Base-by-base conservation (phyloP, 2,797 vertebrate genomes). In the Halcyon leucocephala region DNA sequence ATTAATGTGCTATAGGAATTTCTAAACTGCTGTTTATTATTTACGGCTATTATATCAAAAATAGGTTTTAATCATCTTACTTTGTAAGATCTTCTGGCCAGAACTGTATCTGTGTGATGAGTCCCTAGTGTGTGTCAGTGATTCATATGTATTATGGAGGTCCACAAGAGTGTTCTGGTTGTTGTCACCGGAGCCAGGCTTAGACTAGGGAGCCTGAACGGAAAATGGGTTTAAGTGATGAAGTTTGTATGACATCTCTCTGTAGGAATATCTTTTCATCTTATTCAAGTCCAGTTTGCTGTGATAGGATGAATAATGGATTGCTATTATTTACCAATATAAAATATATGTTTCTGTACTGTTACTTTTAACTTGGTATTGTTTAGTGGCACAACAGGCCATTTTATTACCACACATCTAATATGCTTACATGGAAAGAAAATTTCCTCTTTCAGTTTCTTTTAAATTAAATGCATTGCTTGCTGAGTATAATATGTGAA, bases 41-140 rank as follows among this genome's bases (percentile, higher is more conserved):
- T 79, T 81, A 31, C 22, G 69, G 7, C 14, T 71, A 31, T 44
- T 48, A 19, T 17, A 46, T 35, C 42, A 46, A 78, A 86, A 91
- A 67, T 19, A 46, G 14, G 39, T 89, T 74, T 67, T 35, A 52
- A 42, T 46, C 4, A 9, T 41, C 7, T 64, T 28, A 37, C 14
- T 62, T 81, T 54, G 10, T 54, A 55, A 69, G 52, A 39, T 29
- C 21, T 74, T 73, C 67, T 72, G 41, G 12, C 12, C 35, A 67
- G 33, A 13, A 7, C 6, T 64, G 20, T 41, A 22, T 57, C 17
- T 82, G 12, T 58, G n/a, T 37, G 42, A 24, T 51, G 66, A 54
- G 33, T 48, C 62, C 2, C 0, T 0, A 79, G 21, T 6, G 12
- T 12, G 9, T 20, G 17, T 24, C 18, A 65, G 5, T 78, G 24